Percentiles rank a stretch among this genome's conserved stretches.
phyloP scores from a whole-genome alignment of 30 jellyfish, hydroid and myxozoan genomes.

The Haliclystus octoradiatus region DNA sequence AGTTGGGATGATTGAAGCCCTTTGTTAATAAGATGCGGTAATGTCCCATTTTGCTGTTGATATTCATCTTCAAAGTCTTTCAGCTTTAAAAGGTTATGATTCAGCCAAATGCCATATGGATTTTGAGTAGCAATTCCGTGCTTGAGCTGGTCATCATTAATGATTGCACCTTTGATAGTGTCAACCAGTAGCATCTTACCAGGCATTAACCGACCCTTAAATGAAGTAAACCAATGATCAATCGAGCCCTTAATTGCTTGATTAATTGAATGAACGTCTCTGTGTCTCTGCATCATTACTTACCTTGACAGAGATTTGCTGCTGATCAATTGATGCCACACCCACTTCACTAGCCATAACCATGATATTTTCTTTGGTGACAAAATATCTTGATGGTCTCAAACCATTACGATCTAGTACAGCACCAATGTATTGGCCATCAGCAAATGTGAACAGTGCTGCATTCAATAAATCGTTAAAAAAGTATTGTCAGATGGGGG shows the following conservation, averaged over 20 bases:
- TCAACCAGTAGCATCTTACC: slow-evolving; percentile 54
- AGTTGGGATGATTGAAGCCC: slow-evolving; percentile 25
- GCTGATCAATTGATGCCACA: slow-evolving; percentile 36
- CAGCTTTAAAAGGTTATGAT: slow-evolving; percentile 20
- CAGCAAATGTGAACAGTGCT: slow-evolving; percentile 51
- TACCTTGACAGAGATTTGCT: slow-evolving; percentile 39
- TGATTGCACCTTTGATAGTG: slow-evolving; percentile 45
- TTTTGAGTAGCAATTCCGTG: slow-evolving; percentile 25
- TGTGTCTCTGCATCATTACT: too few species aligned
- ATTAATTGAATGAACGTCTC: too few species aligned
- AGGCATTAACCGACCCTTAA: slow-evolving; percentile 59
- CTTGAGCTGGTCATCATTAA: slow-evolving; percentile 49
- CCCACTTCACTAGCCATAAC: slow-evolving; percentile 80
- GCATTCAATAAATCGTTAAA: too few species aligned
- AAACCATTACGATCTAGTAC: slow-evolving; percentile 56
- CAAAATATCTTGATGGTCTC: slow-evolving; percentile 48
- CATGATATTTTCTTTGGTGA: slow-evolving; percentile 46
- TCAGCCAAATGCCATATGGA: slow-evolving; percentile 30
- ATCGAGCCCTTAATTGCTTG: too few species aligned
- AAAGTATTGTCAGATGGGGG: too few species aligned
- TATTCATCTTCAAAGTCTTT: slow-evolving; percentile 34
- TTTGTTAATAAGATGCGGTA: slow-evolving; percentile 30
- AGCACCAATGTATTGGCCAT: slow-evolving; percentile 64
- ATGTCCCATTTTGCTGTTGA: slow-evolving; percentile 19
- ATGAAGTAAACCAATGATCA: too few species aligned